A percentile compares a stretch with the other conserved stretches of the same genome.
Conservation (phyloP, 2,797 vertebrate genomes). For the Pterois miles region DNA sequence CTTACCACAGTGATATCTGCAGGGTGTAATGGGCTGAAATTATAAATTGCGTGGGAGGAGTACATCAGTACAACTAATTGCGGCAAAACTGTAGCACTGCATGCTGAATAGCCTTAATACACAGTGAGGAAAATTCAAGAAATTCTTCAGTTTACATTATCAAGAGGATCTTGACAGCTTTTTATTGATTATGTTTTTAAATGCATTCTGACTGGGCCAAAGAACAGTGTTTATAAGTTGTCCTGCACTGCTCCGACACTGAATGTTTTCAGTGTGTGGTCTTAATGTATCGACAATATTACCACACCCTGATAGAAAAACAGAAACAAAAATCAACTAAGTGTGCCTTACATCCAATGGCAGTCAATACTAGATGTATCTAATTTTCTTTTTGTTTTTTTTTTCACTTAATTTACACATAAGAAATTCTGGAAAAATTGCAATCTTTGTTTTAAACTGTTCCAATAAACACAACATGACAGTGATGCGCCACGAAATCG, state of each 20-base stretch:
- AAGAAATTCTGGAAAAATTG: background rate
- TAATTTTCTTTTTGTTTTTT: slow-evolving; percentile 11
- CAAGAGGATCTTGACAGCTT: background rate
- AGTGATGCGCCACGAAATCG: background rate
- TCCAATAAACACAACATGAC: slow-evolving; percentile 42
- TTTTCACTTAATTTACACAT: slow-evolving; percentile 10
- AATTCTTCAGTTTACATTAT: background rate
- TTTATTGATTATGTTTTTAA: background rate
- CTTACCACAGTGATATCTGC: background rate
- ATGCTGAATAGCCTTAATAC: background rate
- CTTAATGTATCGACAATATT: background rate
- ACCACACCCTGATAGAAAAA: background rate
- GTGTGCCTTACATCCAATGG: slow-evolving; percentile 58
- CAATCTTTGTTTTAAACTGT: slow-evolving; percentile 12
- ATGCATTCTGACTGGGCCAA: slow-evolving; percentile 35
- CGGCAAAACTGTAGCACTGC: background rate
- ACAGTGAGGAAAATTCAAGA: background rate
- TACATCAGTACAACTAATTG: background rate
- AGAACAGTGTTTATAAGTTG: slow-evolving; percentile 7
- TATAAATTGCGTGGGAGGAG: background rate
- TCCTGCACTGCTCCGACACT: slow-evolving; percentile 10
- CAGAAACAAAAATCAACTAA: background rate
- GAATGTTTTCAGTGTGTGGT: slow-evolving; percentile 12
- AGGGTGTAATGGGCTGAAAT: background rate
- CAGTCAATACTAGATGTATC: background rate